A percentile compares a stretch with the other conserved stretches of the same genome.
Evolutionary conservation across 2,113 vertebrate genomes (phyloP).

Genomic region (Spizaetus ornatus): DNA sequence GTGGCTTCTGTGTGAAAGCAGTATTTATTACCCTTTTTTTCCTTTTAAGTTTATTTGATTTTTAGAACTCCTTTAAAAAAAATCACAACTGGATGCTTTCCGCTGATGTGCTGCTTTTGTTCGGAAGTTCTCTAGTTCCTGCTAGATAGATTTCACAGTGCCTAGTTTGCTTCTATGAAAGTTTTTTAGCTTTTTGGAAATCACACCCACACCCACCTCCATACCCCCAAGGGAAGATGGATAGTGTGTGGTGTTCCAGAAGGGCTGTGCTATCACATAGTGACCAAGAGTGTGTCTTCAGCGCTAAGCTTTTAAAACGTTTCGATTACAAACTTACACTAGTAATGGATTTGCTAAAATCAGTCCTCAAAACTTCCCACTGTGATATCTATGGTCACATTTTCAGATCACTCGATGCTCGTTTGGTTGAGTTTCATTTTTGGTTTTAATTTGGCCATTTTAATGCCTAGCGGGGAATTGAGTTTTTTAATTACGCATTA

Average conservation of each 20-base stretch:
- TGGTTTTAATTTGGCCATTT: neutral
- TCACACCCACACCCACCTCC: too few species aligned
- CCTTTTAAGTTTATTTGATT: neutral
- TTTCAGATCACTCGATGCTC: neutral
- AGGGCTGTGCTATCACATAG: fast-evolving
- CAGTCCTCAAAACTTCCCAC: neutral
- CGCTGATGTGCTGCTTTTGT: neutral
- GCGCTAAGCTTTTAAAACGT: neutral
- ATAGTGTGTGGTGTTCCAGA: fast-evolving
- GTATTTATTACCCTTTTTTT: neutral
- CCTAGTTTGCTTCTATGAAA: neutral
- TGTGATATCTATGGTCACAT: fast-evolving
- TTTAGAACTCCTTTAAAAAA: neutral
- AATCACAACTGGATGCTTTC: neutral
- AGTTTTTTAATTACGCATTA: neutral
- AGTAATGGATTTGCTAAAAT: neutral
- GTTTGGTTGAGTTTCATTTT: neutral
- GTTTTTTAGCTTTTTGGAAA: neutral
- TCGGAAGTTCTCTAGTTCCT: neutral
- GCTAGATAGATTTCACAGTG: neutral
- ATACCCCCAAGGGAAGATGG: fast-evolving
- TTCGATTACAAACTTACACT: neutral
- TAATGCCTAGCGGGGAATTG: neutral
- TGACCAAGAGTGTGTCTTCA: fast-evolving
- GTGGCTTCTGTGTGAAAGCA: neutral